phyloP scores from a whole-genome alignment of 2,113 vertebrate genomes.

The Chloropsis cyanopogon region DNA sequence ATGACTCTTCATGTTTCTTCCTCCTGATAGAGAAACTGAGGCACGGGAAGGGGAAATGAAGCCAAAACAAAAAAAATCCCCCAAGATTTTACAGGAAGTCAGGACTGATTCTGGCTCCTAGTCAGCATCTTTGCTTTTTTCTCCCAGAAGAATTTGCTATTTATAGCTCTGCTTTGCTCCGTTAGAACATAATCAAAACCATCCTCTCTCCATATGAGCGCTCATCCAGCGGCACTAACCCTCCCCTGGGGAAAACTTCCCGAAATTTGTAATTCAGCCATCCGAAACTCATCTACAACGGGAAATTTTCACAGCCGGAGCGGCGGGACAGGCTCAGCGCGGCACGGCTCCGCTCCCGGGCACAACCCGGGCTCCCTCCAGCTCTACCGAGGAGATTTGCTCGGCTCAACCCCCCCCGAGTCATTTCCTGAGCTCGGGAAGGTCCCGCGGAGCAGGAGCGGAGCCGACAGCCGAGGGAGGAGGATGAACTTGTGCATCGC shows the following conservation, averaged over 20 bases:
- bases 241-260: background rate
- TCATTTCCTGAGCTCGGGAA: slow-evolving; percentile 10
- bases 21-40: background rate
- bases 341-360: fast-evolving
- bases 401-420: background rate
- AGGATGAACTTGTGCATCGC: background rate
- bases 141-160: background rate
- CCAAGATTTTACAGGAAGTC: background rate
- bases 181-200: slow-evolving; percentile 2
- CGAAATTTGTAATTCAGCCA: fast-evolving
- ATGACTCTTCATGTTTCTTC: fast-evolving
- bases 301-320: fast-evolving
- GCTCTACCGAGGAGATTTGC: fast-evolving
- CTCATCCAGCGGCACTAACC: background rate
- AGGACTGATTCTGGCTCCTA: background rate
- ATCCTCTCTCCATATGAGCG: background rate
- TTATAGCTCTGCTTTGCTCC: background rate
- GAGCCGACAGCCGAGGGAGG: background rate
- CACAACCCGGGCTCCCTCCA: background rate
- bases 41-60: background rate
- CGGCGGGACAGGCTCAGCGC: fast-evolving
- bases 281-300: background rate
- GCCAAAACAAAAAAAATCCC: background rate
- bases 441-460: background rate
- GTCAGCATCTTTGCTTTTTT: background rate